These are phyloP conservation scores for Umimayanthus chanpuru DNA, from an alignment of 92 coral and sea anemone genomes.

Conservation along the genomic window DNA sequence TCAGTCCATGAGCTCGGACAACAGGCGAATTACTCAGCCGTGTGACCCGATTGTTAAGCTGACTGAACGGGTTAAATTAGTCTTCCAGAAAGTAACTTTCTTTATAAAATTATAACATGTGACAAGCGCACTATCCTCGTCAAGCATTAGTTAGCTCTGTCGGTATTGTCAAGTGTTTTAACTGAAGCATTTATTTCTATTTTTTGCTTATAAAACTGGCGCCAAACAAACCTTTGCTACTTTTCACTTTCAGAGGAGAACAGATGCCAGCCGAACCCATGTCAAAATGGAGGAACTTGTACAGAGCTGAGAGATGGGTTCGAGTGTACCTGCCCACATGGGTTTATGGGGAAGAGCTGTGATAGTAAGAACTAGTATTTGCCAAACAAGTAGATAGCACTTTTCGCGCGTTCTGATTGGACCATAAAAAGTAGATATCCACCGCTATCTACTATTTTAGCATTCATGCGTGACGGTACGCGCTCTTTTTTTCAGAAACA, in stretches of 20 bases:
- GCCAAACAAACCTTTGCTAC: neutral
- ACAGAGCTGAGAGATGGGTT: constrained; percentile 79
- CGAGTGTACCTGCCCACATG: constrained; percentile 90
- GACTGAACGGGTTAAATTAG: neutral
- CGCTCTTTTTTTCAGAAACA: no score
- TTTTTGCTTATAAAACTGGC: neutral
- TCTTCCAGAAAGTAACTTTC: neutral
- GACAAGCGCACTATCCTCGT: no score
- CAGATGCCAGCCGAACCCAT: constrained; percentile 87
- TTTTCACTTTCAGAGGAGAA: constrained; percentile 46
- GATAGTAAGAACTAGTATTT: constrained; percentile 62
- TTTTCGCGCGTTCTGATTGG: no score
- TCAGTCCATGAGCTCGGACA: neutral
- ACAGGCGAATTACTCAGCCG: neutral
- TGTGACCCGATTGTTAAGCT: neutral
- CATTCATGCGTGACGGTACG: no score
- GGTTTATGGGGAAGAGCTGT: constrained; percentile 85
- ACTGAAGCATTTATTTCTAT: neutral
- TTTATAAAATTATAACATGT: no score
- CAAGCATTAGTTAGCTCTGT: neutral
- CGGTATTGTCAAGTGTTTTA: neutral
- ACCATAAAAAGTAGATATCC: no score
- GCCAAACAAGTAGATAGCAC: no score
- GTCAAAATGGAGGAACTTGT: constrained; percentile 89
- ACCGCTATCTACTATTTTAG: no score